phyloP scores from a whole-genome alignment of 1,140 invertebrate genomes.

The Phymastichus coffea region DNA sequence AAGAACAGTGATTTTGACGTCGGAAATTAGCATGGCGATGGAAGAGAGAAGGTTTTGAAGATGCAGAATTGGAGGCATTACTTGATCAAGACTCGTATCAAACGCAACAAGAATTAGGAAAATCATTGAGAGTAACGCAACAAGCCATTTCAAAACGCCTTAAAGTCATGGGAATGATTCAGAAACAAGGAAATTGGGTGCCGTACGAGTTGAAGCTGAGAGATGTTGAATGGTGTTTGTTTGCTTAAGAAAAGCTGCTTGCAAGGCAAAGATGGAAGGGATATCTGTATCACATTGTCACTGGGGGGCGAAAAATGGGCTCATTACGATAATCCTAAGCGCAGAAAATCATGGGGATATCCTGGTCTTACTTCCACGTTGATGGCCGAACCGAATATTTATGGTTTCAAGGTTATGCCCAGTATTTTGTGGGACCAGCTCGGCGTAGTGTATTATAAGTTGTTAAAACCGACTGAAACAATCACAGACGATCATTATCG shows the following conservation, averaged over 20 bases:
- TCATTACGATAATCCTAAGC: too few relatives aligned
- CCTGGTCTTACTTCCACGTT: conserved; percentile 30
- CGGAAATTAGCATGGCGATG: conserved; percentile 27
- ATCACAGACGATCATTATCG: conserved; percentile 31
- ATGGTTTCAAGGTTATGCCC: conserved; percentile 30
- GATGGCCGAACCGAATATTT: conserved; percentile 31
- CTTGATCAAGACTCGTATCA: conserved; percentile 33
- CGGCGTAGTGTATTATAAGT: conserved; percentile 35
- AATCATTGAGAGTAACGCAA: too few relatives aligned
- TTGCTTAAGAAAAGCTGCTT: background rate
- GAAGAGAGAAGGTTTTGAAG: conserved; percentile 31
- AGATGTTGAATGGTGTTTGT: background rate
- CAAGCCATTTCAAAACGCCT: too few relatives aligned
- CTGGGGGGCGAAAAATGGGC: conserved; percentile 26
- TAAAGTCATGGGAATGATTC: too few relatives aligned
- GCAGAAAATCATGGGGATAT: conserved; percentile 29
- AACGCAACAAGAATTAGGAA: background rate
- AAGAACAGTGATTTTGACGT: conserved; percentile 31
- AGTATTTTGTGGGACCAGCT: conserved; percentile 35
- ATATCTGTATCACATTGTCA: conserved; percentile 22
- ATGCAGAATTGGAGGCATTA: conserved; percentile 31
- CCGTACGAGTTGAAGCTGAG: background rate
- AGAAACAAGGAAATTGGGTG: too few relatives aligned
- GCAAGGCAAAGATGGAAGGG: background rate
- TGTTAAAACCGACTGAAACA: conserved; percentile 32